Percentiles rank a stretch among this genome's conserved stretches.
phyloP scores from a whole-genome alignment of 1,140 invertebrate genomes.

The Harpegnathos saltator region DNA sequence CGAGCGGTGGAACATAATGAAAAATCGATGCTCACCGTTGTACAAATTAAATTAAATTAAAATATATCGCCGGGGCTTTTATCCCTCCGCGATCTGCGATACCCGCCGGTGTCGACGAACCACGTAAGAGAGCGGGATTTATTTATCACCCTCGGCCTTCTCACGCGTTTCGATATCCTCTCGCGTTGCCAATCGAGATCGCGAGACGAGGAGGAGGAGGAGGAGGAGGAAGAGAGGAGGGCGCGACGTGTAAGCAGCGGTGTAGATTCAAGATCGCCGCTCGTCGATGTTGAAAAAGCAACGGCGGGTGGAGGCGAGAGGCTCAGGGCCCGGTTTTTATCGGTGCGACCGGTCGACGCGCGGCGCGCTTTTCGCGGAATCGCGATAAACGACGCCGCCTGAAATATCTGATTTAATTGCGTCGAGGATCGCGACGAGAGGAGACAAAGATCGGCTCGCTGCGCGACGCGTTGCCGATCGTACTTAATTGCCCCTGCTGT shows the following conservation, averaged over 20 bases:
- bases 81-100: not conserved
- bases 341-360: constrained; percentile 62
- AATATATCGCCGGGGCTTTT: not conserved
- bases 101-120: not conserved
- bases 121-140: not conserved
- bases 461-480: constrained; percentile 26
- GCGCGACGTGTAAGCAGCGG: not conserved
- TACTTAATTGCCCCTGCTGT: constrained; percentile 62
- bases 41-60: constrained; percentile 2
- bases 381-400: constrained; percentile 80
- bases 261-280: constrained; percentile 19
- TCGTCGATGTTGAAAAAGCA: constrained; percentile 63
- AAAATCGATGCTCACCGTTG: not conserved
- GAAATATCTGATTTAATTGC: constrained; percentile 85
- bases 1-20: not conserved
- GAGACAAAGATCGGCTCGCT: constrained; percentile 80
- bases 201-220: not conserved
- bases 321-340: constrained; percentile 72
- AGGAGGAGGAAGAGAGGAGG: constrained; percentile 12
- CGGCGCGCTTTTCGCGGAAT: constrained; percentile 73
- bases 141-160: too few species aligned
- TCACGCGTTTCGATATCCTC: constrained; percentile 1
- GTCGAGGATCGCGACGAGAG: constrained; percentile 75
- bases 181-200: not conserved
- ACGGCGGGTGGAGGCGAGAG: constrained; percentile 61